phyloP scores from a whole-genome alignment of 53 echinoderm and acorn worm species.

The Apostichopus leukothele region DNA sequence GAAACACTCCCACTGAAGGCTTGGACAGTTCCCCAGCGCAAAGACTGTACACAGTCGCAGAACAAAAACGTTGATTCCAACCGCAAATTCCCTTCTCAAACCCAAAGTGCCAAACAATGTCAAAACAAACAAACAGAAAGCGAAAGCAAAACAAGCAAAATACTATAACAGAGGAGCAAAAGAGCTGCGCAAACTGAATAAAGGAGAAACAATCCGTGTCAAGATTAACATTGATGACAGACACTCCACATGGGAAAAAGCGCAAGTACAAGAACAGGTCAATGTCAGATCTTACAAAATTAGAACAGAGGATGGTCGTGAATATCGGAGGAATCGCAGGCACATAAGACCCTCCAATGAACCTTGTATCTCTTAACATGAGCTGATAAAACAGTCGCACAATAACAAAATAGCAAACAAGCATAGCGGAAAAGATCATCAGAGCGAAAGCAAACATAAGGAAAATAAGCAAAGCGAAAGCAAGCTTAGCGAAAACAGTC shows the following conservation, averaged over 20 bases:
- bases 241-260: conserved; percentile 40
- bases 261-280: conserved; percentile 24
- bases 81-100: neutral
- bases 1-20: conserved; percentile 52
- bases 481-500: too few relatives aligned
- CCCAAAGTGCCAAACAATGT: neutral
- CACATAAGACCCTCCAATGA: conserved; percentile 37
- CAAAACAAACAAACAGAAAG: conserved; percentile 31
- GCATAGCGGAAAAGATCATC: neutral
- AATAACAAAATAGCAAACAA: too few relatives aligned
- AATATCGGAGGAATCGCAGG: conserved; percentile 51
- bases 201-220: neutral
- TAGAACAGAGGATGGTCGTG: conserved; percentile 52
- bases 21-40: conserved; percentile 62
- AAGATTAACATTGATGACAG: neutral
- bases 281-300: conserved; percentile 60
- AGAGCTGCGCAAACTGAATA: conserved; percentile 12
- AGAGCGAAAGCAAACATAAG: too few relatives aligned
- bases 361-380: neutral
- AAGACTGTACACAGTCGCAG: conserved; percentile 20
- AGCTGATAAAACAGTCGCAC: too few relatives aligned
- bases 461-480: too few relatives aligned
- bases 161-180: conserved; percentile 54
- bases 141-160: conserved; percentile 47
- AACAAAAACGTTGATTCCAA: conserved; percentile 45